phyloP scores from a whole-genome alignment of 53 echinoderm and acorn worm species.

The Mesocentrotus franciscanus region DNA sequence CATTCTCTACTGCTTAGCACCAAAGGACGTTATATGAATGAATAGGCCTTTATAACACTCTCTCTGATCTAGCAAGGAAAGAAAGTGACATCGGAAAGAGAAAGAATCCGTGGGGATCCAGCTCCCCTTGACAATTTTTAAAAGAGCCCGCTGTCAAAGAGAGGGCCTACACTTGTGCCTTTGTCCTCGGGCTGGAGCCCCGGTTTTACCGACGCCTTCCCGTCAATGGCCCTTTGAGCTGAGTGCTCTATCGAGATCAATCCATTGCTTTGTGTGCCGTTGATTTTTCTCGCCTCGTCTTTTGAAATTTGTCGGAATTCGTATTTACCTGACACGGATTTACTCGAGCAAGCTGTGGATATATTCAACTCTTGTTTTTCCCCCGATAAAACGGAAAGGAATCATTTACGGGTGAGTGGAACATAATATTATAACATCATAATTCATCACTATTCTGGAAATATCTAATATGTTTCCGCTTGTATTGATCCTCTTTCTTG shows the following conservation, averaged over 20 bases:
- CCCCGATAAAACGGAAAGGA: not conserved
- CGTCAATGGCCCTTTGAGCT: slow-evolving; percentile 31
- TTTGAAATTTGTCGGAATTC: slow-evolving; percentile 13
- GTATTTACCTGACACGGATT: slow-evolving; percentile 45
- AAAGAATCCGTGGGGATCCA: not conserved
- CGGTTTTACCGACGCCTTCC: slow-evolving; percentile 35
- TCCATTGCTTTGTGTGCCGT: slow-evolving; percentile 3
- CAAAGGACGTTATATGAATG: slow-evolving; percentile 15
- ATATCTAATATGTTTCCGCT: slow-evolving; percentile 26
- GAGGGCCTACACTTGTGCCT: slow-evolving; percentile 5
- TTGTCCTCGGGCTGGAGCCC: slow-evolving; percentile 38
- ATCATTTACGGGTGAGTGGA: slow-evolving; percentile 22
- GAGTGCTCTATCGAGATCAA: slow-evolving; percentile 31
- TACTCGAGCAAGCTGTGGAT: slow-evolving; percentile 7
- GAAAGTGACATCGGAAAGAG: slow-evolving; percentile 6
- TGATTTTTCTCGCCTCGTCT: slow-evolving; percentile 33
- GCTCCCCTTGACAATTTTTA: not conserved
- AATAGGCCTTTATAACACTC: slow-evolving; percentile 17
- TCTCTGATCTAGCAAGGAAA: slow-evolving; percentile 16
- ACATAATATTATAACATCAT: not conserved
- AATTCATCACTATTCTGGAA: not conserved
- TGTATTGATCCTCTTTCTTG: not conserved
- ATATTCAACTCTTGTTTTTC: not conserved
- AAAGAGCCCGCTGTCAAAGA: not conserved
- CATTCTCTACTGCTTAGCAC: not conserved